These are phyloP conservation scores for Omphaloscelis lunosa DNA, from an alignment of 2,888 invertebrate species.

Conservation along the genomic window DNA sequence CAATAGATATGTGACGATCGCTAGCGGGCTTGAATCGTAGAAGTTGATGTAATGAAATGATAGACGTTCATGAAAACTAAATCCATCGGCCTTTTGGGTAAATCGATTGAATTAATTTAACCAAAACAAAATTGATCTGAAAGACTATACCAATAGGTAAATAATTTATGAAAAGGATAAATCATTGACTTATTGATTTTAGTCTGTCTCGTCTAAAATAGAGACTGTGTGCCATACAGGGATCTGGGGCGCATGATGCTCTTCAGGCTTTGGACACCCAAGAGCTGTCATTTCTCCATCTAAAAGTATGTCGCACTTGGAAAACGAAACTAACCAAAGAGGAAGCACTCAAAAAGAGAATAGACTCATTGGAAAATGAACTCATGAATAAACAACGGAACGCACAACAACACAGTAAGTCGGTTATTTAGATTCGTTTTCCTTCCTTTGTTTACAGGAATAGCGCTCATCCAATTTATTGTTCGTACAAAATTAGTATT, in stretches of 20 bases:
- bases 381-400: slow-evolving; percentile 86
- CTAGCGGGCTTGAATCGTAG: not conserved
- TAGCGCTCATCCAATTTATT: slow-evolving; percentile 6
- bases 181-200: not conserved
- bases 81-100: not conserved
- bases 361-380: slow-evolving; percentile 86
- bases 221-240: slow-evolving; percentile 18
- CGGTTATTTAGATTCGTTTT: slow-evolving; percentile 15
- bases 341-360: slow-evolving; percentile 84
- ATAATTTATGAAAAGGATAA: not conserved
- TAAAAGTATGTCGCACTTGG: slow-evolving; percentile 89
- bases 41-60: not conserved
- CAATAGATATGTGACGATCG: not conserved
- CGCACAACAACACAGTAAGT: slow-evolving; percentile 87
- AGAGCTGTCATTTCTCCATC: slow-evolving; percentile 89
- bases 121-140: not conserved
- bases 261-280: slow-evolving; percentile 85
- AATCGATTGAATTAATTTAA: not conserved
- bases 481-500: slow-evolving; percentile 19
- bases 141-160: not conserved
- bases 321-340: slow-evolving; percentile 84
- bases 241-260: slow-evolving; percentile 17
- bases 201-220: not conserved
- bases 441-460: slow-evolving; percentile 34
- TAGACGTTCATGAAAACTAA: not conserved